Base-by-base conservation (phyloP, 2,888 invertebrate species). In the Microdon myrmicae region DNA sequence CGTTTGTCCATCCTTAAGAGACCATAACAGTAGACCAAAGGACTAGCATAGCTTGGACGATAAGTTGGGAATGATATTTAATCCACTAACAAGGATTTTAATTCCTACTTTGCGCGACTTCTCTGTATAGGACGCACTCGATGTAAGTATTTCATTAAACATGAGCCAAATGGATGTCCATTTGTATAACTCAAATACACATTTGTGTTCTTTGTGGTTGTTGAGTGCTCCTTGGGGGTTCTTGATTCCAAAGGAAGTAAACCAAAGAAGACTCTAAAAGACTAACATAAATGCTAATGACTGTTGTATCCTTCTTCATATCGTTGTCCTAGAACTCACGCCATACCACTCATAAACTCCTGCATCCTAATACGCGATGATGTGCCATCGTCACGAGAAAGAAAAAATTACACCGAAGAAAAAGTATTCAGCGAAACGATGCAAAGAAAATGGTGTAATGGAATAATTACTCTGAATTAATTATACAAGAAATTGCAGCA, bases 381-480 rank as follows among this genome's bases (percentile, higher is more conserved):
- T 23, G 26, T 12, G n/a, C n/a, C n/a, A 43, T 23, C 39, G 22
- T 41, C 37, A 13, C 10, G n/a, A 28, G 19, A 23, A 31, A 26
- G 26, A 20, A 48, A 6, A 22, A 35, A 17, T 9, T 7, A 23
- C 4, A 12, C 17, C n/a, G 13, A 19, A 19, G 25, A 16, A 39
- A 20, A 16, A 19, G 13, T 3, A 37, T n/a, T 3, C 8, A 22
- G 22, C 8, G 1, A 34, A 28, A 14, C 1, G n/a, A 16, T 9
- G 25, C 7, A 25, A 29, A 25, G 3, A 13, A 12, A 34, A 20
- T 4, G 34, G 20, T 29, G 26, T 51, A 64, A 64, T 64, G 45
- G 45, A 64, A 64, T 64, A 64, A 64, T 64, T 64, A 47, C 64
- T 43, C 58, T 43, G 51, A 64, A 64, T 64, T 64, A 64, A 64